A percentile compares a stretch with the other conserved stretches of the same genome.
Conservation (phyloP, 2,113 vertebrate genomes). For the Catharus fuscescens region DNA sequence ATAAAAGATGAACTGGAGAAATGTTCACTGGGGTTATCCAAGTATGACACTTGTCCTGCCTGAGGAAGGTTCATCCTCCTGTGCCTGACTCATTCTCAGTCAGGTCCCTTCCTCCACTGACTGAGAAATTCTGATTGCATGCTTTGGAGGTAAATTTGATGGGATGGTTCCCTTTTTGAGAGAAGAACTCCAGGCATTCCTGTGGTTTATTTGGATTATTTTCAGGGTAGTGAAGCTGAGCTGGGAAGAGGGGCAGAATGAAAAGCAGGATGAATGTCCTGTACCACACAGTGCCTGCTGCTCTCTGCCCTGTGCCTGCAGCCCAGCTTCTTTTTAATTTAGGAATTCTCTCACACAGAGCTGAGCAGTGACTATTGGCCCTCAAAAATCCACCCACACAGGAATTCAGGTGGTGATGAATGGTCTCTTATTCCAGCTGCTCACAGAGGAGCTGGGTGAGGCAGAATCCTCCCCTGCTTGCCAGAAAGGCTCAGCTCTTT, state of each 20-base stretch:
- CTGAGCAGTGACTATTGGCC: not conserved
- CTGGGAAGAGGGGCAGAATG: not conserved
- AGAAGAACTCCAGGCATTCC: not conserved
- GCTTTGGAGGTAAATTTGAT: not conserved
- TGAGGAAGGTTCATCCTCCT: not conserved
- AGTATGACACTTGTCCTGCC: not conserved
- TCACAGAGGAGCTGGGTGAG: not conserved
- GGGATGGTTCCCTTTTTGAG: not conserved
- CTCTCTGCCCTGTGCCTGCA: not conserved
- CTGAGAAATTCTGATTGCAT: not conserved
- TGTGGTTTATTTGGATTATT: not conserved
- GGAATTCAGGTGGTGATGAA: not conserved
- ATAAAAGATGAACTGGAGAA: not conserved
- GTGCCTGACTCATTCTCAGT: not conserved
- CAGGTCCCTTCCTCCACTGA: not conserved
- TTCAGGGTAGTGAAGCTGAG: not conserved
- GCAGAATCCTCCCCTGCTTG: not conserved
- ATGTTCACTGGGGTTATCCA: not conserved
- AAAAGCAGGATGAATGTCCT: not conserved
- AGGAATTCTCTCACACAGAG: not conserved
- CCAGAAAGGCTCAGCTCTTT: not conserved
- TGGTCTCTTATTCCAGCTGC: not conserved
- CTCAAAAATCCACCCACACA: not conserved
- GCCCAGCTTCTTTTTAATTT: not conserved
- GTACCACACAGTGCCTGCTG: not conserved